Percentiles rank a stretch among this genome's conserved stretches.
Evolutionary conservation across 2,888 invertebrate genomes (phyloP).

Genomic region (Volucella zonaria): DNA sequence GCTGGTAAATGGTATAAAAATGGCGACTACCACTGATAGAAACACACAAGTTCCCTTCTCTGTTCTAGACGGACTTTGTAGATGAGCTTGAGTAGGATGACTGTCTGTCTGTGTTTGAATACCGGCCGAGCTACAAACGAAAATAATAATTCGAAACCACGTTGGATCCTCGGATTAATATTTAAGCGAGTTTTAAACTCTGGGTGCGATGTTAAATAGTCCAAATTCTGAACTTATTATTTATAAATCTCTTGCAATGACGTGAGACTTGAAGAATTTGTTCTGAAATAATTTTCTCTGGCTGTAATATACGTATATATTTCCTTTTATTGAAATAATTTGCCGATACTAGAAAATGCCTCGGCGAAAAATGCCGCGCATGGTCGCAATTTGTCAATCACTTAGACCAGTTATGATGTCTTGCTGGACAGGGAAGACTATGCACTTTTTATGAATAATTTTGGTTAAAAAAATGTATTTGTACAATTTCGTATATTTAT

Average conservation of each 20-base stretch:
- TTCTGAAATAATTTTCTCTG: background rate
- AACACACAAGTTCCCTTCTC: conserved; percentile 16
- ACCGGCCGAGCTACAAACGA: conserved; percentile 41
- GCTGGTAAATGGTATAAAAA: conserved; percentile 67
- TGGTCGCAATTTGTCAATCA: conserved; percentile 38
- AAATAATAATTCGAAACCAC: conserved; percentile 44
- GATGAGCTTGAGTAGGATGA: conserved; percentile 33
- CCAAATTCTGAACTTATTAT: conserved; percentile 5
- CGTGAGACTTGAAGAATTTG: background rate
- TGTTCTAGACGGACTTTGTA: background rate
- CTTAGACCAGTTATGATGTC: conserved; percentile 32
- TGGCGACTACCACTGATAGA: conserved; percentile 29
- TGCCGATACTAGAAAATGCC: conserved; percentile 38
- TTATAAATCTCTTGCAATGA: conserved; percentile 1
- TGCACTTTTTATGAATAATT: conserved; percentile 20
- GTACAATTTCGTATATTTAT: background rate
- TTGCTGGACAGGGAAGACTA: conserved; percentile 23
- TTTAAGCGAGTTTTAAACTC: background rate
- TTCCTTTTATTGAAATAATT: conserved; percentile 17
- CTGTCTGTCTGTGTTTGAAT: conserved; percentile 13
- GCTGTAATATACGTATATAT: conserved; percentile 19
- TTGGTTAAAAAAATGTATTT: conserved; percentile 1
- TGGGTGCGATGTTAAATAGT: background rate
- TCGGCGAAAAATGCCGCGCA: conserved; percentile 48
- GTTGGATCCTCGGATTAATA: conserved; percentile 5